Conservation (phyloP, 2,113 vertebrate genomes). For the Puntigrus tetrazona region DNA sequence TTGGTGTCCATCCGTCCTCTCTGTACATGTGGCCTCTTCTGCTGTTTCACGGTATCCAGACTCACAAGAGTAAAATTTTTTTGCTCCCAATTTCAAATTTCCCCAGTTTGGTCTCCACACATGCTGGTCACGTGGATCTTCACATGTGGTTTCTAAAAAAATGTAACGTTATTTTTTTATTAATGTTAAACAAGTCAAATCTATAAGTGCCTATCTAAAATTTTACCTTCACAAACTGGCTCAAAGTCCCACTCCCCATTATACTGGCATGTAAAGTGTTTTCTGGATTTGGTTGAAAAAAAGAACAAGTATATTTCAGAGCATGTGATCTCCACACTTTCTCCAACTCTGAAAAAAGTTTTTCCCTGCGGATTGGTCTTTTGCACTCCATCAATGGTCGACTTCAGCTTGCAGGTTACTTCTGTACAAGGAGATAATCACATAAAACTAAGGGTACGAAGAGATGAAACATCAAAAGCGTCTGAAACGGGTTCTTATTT, state of each 20-base stretch:
- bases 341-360: constrained; percentile 48
- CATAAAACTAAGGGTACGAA: too few relatives aligned
- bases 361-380: neutral
- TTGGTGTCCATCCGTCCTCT: too few relatives aligned
- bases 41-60: too few relatives aligned
- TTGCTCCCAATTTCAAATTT: too few relatives aligned
- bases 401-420: constrained; percentile 52
- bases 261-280: neutral
- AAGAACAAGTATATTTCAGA: fast-evolving
- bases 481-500: too few relatives aligned
- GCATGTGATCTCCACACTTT: constrained; percentile 50
- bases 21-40: too few relatives aligned
- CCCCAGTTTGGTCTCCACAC: neutral
- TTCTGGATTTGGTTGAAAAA: neutral
- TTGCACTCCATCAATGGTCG: neutral
- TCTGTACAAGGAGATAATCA: constrained; percentile 49
- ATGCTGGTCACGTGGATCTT: neutral
- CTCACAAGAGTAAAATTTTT: too few relatives aligned
- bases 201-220: neutral
- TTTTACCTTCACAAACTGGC: neutral
- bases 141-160: constrained; percentile 16
- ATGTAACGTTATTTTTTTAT: too few relatives aligned
- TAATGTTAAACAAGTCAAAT: too few relatives aligned
- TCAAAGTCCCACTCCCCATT: neutral
- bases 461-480: too few relatives aligned